Conservation (phyloP, 2,797 vertebrate species). For the Protosalanx chinensis region DNA sequence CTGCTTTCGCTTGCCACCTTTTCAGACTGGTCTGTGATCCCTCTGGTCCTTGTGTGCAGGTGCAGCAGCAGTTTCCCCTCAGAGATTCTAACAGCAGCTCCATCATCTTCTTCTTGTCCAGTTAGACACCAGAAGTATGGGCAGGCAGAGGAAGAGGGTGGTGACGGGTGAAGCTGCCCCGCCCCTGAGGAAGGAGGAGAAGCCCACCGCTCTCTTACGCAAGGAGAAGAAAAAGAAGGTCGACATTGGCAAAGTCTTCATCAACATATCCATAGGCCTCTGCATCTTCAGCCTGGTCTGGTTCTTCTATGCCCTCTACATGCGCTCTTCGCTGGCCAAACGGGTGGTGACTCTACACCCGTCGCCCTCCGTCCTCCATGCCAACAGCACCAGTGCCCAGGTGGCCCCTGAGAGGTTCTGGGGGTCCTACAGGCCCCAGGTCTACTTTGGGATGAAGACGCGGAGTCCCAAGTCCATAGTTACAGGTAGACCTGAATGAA, state of each 20-base stretch:
- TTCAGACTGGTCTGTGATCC: slow-evolving; percentile 6
- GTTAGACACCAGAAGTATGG: slow-evolving; percentile 70
- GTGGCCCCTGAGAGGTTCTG: slow-evolving; percentile 82
- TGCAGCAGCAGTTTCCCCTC: not conserved
- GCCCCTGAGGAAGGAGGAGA: slow-evolving; percentile 72
- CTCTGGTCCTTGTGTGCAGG: not conserved
- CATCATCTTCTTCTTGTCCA: slow-evolving; percentile 13
- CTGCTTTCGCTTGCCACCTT: not conserved
- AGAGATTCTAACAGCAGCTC: not conserved
- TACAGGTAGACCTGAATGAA: slow-evolving; percentile 69
- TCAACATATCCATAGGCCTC: slow-evolving; percentile 80
- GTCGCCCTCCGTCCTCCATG: slow-evolving; percentile 68
- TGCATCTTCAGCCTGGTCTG: slow-evolving; percentile 79
- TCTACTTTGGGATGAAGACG: slow-evolving; percentile 96
- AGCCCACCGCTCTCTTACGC: slow-evolving; percentile 60
- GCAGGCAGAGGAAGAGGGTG: slow-evolving; percentile 76
- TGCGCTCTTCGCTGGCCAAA: slow-evolving; percentile 71
- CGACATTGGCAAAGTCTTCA: slow-evolving; percentile 76
- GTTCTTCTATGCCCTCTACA: slow-evolving; percentile 80
- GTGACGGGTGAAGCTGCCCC: slow-evolving; percentile 61
- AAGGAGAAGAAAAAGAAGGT: slow-evolving; percentile 80
- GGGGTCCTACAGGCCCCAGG: slow-evolving; percentile 93
- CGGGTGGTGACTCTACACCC: slow-evolving; percentile 80
- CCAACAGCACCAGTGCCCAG: slow-evolving; percentile 71
- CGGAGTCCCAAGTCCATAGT: slow-evolving; percentile 82